Conservation (phyloP, 2,113 vertebrate genomes). For the Lipotes vexillifer region DNA sequence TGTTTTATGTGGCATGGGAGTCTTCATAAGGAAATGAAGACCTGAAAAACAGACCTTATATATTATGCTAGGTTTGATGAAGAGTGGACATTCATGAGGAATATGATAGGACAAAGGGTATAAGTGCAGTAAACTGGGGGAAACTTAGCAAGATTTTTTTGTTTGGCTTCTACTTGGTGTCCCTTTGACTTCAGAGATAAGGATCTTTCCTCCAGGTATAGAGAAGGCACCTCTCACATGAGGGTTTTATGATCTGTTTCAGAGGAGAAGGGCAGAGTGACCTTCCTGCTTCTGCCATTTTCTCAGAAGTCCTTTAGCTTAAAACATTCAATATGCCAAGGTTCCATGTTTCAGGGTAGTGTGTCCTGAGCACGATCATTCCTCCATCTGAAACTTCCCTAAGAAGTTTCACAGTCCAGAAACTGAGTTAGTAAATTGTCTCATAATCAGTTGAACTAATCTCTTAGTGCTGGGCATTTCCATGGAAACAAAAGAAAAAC, state of each 20-base stretch:
- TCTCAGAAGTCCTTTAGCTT: neutral
- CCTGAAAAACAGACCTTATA: neutral
- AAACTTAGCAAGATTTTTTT: neutral
- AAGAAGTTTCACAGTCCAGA: neutral
- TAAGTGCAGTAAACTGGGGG: too few relatives aligned
- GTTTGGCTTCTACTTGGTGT: neutral
- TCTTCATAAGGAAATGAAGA: neutral
- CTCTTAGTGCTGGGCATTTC: neutral
- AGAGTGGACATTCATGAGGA: neutral
- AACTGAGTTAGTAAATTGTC: neutral
- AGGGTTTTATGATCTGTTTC: neutral
- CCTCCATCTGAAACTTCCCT: neutral
- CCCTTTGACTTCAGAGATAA: neutral
- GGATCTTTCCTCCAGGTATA: neutral
- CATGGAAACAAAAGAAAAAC: neutral
- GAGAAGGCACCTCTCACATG: neutral
- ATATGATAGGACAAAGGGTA: neutral
- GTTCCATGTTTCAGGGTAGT: neutral
- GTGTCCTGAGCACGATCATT: neutral
- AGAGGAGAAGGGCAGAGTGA: neutral
- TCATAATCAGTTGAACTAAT: neutral
- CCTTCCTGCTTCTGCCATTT: neutral
- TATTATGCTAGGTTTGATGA: neutral
- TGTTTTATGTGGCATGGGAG: neutral
- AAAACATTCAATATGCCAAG: neutral